Evolutionary conservation across 64 coral and sea anemone genomes (phyloP).

Genomic region (Montipora capricornis): DNA sequence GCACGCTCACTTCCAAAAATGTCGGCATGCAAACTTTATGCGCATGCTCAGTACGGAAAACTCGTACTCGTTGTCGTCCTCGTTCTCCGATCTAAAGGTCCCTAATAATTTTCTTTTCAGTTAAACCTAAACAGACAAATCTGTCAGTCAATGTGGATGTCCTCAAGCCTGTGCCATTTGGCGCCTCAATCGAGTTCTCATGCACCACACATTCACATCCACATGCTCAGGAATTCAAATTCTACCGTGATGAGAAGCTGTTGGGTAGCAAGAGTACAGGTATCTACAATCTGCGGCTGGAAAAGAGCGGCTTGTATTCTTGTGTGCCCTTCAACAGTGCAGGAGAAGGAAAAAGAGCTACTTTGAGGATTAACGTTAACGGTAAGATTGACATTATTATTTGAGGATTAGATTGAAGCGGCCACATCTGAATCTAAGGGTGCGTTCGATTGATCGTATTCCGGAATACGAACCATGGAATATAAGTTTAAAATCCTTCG

Average conservation of each 20-base stretch:
- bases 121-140: constrained; percentile 27
- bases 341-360: neutral
- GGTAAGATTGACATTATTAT: neutral
- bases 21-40: no score
- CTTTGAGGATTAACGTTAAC: neutral
- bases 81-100: no score
- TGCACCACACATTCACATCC: neutral
- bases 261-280: neutral
- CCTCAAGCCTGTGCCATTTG: neutral
- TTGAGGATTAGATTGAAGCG: neutral
- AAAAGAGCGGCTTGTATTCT: constrained; percentile 2
- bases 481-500: no score
- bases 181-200: neutral
- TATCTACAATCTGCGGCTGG: constrained; percentile 4
- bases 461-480: no score
- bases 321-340: constrained; percentile 23
- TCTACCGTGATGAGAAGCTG: neutral
- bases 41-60: no score
- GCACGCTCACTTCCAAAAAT: no score
- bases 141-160: neutral
- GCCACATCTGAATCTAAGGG: no score
- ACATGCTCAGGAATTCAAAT: constrained; percentile 3
- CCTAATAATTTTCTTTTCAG: neutral
- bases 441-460: no score
- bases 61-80: no score